Evolutionary conservation across 2,888 invertebrate genomes (phyloP), one percentile per base, ranked within the genome.

Genomic region (Synanthedon myopaeformis): DNA sequence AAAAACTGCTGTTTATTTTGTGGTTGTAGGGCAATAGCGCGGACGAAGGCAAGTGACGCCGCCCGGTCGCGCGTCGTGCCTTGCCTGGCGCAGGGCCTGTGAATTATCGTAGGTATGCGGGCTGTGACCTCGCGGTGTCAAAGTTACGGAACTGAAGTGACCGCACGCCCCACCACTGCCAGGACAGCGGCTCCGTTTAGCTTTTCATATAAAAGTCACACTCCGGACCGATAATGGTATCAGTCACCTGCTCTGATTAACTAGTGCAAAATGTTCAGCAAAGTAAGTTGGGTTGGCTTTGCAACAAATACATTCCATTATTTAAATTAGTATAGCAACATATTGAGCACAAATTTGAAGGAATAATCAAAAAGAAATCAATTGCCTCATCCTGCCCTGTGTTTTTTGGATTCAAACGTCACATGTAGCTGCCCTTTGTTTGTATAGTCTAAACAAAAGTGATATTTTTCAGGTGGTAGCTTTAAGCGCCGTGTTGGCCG

Each of bases 121-220:
- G 62, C 59, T 64, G 67, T 73, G 87, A 86, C 86, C 86, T 86
- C 86, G 86, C 73, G 74, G 77, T 86, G 87, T 87, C 87, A 86
- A 85, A 86, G 78, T 86, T 86, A 83, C 86, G 86, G 86, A 87
- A 87, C 86, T 82, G 61, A 72, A 76, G 69, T 82, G 84, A 82
- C 85, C 84, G 79, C 74, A 69, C 62, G 61, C 82, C 84, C 85
- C 85, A 69, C 85, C 75, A 79, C 72, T 53, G 52, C 51, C 71
- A 79, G 84, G 82, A 79, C 76, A 61, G 70, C 67, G 71, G 66
- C 78, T 82, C 78, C 77, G 82, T 80, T 83, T 82, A 81, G 80
- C 81, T 82, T 85, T 85, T 83, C 79, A 84, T 87, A 87, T 87
- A 87, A 82, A 87, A 87, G 85, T 82, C 80, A 72, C 73, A 74